Evolutionary conservation across 2,888 invertebrate species (phyloP), one percentile per base, ranked within the genome.

Genomic region (Tetragnatha montana): DNA sequence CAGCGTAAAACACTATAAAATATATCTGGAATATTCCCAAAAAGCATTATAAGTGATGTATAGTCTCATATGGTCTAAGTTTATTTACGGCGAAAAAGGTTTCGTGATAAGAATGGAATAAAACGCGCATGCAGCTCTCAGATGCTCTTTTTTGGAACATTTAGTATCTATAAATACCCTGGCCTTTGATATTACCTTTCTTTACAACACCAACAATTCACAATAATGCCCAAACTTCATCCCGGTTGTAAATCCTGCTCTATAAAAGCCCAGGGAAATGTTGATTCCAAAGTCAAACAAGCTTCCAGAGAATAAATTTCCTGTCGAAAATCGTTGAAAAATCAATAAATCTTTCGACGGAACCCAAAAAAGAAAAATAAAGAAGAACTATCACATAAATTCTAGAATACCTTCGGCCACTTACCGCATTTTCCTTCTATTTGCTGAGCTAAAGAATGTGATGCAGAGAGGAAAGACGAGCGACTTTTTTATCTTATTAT

Each of bases 281-380:
- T 84, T 83, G 82, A 83, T 74, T 83, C 83, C 71, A 84, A 84
- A 88, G 83, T 84, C 83, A 88, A 88, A 88, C 80, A 88, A 74
- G 88, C 74, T 84, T 74, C 83, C 35, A 70, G 69, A 88, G 80
- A 88, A 84, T 83, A 83, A 83, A 88, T 88, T 83, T 88, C 82
- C 88, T 84, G 80, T 80, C 79, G 50, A 84, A 84, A 88, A 84
- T 83, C 80, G 83, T 88, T 83, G 80, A 84, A 84, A 80, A 88
- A 88, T 88, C 88, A 83, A 88, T 88, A 88, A 84, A 88, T 88
- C 88, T 88, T 78, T 79, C 76, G 35, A 35, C 47, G 51, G 47
- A 81, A 73, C 70, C 73, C 47, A 83, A 70, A 71, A 79, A n/a
- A n/a, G 35, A 81, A 87, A 81, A 81, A n/a, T n/a, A 76, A 80